A percentile compares a stretch with the other conserved stretches of the same genome.
Conservation (phyloP, 64 coral and sea anemone genomes). For the Trachythela sp. region DNA sequence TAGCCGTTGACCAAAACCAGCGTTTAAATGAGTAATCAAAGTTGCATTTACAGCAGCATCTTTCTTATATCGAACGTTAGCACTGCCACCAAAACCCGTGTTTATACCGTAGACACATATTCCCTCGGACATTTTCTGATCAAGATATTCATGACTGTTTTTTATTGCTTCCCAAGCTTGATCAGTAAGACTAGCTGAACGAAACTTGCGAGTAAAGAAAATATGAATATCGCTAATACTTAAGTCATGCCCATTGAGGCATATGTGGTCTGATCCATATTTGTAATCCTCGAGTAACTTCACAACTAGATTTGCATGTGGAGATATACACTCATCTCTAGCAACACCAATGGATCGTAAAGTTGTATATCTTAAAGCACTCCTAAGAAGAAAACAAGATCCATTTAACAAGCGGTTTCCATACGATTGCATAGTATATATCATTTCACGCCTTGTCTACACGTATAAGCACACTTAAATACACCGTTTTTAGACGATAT, state of each 20-base stretch:
- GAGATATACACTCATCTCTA: not conserved
- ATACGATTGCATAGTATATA: too few species aligned
- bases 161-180: slow-evolving; percentile 18
- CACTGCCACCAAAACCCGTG: slow-evolving; percentile 35
- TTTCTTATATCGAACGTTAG: slow-evolving; percentile 16
- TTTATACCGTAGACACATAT: slow-evolving; percentile 46
- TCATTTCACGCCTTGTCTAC: too few species aligned
- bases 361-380: not conserved
- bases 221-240: slow-evolving; percentile 11
- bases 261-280: not conserved
- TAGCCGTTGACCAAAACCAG: slow-evolving; percentile 25
- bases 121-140: not conserved
- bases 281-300: not conserved
- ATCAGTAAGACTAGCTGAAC: not conserved
- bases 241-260: not conserved
- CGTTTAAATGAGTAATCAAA: slow-evolving; percentile 14
- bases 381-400: not conserved
- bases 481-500: too few species aligned
- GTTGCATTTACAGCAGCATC: slow-evolving; percentile 13
- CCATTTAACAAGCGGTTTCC: too few species aligned
- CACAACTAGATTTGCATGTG: not conserved
- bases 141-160: slow-evolving; percentile 4
- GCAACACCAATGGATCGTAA: not conserved
- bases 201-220: not conserved
- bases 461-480: too few species aligned